Evolutionary conservation across 2,113 vertebrate genomes (phyloP), one percentile per base, ranked within the genome.

Genomic region (Cariama cristata): DNA sequence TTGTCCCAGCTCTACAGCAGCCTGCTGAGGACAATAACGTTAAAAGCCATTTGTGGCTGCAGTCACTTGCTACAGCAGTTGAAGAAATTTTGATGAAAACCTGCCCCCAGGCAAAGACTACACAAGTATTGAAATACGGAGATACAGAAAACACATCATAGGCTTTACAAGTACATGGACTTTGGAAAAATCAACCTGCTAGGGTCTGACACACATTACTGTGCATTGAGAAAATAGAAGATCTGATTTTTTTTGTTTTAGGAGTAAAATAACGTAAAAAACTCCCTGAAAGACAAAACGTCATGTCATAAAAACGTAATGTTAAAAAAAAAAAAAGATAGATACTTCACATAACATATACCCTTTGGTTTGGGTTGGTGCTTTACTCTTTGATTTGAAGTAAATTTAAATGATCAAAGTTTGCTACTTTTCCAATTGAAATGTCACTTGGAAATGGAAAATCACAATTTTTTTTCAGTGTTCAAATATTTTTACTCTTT

Each of bases 11-110:
- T 88, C 71, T 47, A 9, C 58, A 69, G 15, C 49, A 76, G 62
- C 32, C 84, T 82, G 53, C 80, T 63, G 53, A 93, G 66, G 58
- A 88, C 73, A 85, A 53, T n/a, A 72, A 79, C 33, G 45, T 47
- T 75, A 92, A 90, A 96, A 94, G 85, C 12, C 28, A 8, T 88
- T 94, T 79, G 55, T 89, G 64, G 13, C 23, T 80, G 19, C 49
- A 75, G 68, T 81, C 56, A 53, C 64, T 92, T 72, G 47, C 27
- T 88, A 28, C 24, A 79, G 60, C 30, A 86, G 50, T 92, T 95
- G 55, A 90, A 93, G 67, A 83, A 93, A 92, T 69, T 86, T 69
- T 90, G 79, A 90, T 90, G 81, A 91, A 95, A 93, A 86, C 42
- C 32, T 94, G 66, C 53, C 83, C 53, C n/a, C 60, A 93, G 80